These are phyloP conservation scores for Ornithoptera alexandrae DNA, from an alignment of 2,888 invertebrate genomes.

Conservation along the genomic window DNA sequence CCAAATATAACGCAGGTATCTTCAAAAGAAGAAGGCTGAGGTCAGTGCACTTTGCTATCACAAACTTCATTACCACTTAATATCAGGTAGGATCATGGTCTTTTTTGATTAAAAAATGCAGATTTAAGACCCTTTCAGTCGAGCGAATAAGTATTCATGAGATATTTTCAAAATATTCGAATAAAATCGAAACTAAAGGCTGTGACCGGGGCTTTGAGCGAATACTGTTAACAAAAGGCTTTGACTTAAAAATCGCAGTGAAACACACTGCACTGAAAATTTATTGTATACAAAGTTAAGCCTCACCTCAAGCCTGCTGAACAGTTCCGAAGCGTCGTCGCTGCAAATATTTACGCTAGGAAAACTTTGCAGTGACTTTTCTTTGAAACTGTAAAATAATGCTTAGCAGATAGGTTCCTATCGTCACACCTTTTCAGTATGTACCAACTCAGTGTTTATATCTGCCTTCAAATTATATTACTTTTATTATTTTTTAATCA, in stretches of 20 bases:
- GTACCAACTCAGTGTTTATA: too few relatives aligned
- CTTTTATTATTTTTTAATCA: too few relatives aligned
- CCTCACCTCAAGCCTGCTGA: not conserved
- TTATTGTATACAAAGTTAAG: constrained; percentile 5
- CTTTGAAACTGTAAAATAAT: not conserved
- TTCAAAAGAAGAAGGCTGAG: too few relatives aligned
- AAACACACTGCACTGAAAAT: constrained; percentile 1
- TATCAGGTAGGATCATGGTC: too few relatives aligned
- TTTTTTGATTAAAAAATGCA: too few relatives aligned
- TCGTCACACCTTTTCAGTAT: too few relatives aligned
- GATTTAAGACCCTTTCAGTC: not conserved
- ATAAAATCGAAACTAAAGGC: not conserved
- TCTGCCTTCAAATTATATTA: too few relatives aligned
- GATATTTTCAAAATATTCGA: not conserved
- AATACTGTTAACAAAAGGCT: not conserved
- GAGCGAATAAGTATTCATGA: not conserved
- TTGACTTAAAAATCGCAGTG: not conserved
- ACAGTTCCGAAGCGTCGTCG: not conserved
- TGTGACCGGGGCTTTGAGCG: not conserved
- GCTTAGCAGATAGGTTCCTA: too few relatives aligned
- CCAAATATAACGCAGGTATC: too few relatives aligned
- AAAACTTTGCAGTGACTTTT: not conserved
- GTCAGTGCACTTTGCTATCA: too few relatives aligned
- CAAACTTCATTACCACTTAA: too few relatives aligned
- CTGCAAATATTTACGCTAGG: constrained; percentile 2